phyloP scores from a whole-genome alignment of 2,797 vertebrate genomes.

The Rhynchotus rufescens region DNA sequence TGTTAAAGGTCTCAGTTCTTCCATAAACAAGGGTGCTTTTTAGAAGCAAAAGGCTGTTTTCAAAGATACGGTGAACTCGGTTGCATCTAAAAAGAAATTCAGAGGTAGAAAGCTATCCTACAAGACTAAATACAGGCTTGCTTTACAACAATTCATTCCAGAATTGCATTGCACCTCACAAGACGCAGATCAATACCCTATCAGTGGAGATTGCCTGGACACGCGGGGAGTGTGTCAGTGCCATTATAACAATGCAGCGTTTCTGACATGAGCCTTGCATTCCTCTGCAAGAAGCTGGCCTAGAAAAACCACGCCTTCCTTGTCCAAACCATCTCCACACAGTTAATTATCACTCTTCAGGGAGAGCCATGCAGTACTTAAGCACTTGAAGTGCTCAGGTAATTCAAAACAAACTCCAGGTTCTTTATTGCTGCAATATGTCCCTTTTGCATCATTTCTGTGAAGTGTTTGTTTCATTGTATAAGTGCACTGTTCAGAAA shows the following conservation, averaged over 20 bases:
- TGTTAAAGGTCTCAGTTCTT: neutral
- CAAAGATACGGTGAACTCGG: neutral
- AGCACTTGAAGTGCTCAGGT: neutral
- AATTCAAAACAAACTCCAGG: neutral
- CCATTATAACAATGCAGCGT: neutral
- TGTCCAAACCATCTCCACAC: neutral
- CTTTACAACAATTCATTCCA: constrained; percentile 24
- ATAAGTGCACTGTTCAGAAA: neutral
- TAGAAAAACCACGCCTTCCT: neutral
- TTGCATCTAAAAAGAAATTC: neutral
- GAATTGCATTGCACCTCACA: neutral
- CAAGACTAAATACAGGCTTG: neutral
- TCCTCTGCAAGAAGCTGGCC: neutral
- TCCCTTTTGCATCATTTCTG: neutral
- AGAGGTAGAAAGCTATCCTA: neutral
- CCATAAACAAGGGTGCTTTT: neutral
- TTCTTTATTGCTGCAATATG: neutral
- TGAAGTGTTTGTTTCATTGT: neutral
- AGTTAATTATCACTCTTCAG: neutral
- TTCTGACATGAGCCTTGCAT: neutral
- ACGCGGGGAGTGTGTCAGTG: neutral
- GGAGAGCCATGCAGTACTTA: neutral
- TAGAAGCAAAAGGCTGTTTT: neutral
- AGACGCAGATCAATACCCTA: constrained; percentile 34
- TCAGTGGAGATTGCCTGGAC: neutral